A percentile compares a stretch with the other conserved stretches of the same genome.
These are phyloP conservation scores for Lamprologus lemairii DNA, from an alignment of 2,113 vertebrate genomes.

Conservation along the genomic window DNA sequence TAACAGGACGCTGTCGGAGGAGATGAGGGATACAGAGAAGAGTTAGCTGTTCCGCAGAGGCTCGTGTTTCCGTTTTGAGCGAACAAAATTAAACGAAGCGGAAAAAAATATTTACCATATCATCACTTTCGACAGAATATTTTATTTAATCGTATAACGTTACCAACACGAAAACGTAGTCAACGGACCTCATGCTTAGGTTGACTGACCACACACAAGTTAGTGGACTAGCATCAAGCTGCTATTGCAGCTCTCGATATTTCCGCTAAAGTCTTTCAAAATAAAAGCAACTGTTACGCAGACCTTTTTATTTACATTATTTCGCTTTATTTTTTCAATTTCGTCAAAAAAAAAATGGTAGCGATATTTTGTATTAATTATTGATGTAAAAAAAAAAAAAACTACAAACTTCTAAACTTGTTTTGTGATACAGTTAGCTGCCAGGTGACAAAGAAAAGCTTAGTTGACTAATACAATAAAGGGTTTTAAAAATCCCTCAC, in stretches of 20 bases:
- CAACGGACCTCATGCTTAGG: constrained; percentile 11
- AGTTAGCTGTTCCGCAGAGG: neutral
- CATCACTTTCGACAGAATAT: neutral
- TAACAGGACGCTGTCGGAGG: constrained; percentile 6
- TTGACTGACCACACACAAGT: constrained; percentile 46
- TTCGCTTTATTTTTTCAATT: neutral
- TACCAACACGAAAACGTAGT: neutral
- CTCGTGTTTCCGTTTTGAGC: neutral
- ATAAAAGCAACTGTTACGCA: neutral
- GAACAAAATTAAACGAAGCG: neutral
- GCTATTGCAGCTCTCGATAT: accelerated
- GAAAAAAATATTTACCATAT: neutral
- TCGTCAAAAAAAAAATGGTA: neutral
- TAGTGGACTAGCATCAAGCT: constrained; percentile 28
- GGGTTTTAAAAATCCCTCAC: neutral
- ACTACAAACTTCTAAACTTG: neutral
- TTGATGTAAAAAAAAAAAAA: neutral
- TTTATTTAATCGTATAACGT: neutral
- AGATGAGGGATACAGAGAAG: neutral
- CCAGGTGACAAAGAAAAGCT: neutral
- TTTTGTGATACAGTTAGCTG: neutral
- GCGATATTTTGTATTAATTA: neutral
- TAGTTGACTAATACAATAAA: neutral
- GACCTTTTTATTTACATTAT: neutral
- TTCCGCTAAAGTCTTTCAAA: constrained; percentile 14